Evolutionary conservation across 2,113 vertebrate genomes (phyloP).

Genomic region (Amblyopsis rosae): DNA sequence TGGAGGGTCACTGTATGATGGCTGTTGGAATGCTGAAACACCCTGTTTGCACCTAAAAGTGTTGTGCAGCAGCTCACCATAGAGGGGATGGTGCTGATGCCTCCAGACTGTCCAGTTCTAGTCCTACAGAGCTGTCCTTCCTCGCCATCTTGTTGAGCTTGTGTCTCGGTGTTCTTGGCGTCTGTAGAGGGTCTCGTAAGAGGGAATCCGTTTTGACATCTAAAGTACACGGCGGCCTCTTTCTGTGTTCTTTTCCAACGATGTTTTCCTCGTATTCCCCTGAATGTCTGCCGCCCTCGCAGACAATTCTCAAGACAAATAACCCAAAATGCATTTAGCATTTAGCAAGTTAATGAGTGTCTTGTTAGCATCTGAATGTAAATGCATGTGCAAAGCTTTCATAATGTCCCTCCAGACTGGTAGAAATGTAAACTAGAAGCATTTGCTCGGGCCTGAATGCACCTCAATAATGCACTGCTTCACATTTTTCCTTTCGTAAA

Average conservation of each 20-base stretch:
- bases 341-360: background rate
- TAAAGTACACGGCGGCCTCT: slow-evolving; percentile 21
- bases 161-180: background rate
- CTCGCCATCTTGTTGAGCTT: no score
- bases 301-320: slow-evolving; percentile 8
- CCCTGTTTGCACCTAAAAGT: no score
- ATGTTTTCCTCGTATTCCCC: slow-evolving; percentile 11
- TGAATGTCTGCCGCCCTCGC: slow-evolving; percentile 18
- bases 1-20: no score
- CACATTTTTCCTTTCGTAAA: background rate
- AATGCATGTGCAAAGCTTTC: slow-evolving; percentile 10
- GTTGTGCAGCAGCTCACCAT: no score
- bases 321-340: slow-evolving; percentile 3
- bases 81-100: no score
- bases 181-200: background rate
- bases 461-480: slow-evolving; percentile 60
- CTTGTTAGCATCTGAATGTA: slow-evolving; percentile 9
- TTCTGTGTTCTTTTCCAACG: background rate
- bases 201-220: slow-evolving; percentile 9
- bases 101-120: no score
- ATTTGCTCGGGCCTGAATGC: slow-evolving; percentile 17
- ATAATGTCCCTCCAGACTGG: slow-evolving; percentile 8
- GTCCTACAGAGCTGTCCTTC: no score
- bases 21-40: no score
- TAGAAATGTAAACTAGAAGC: slow-evolving; percentile 26